Percentiles rank a stretch among this genome's conserved stretches.
Evolutionary conservation across 2,888 invertebrate species (phyloP).

Genomic region (Orthonychiurus folsomi): DNA sequence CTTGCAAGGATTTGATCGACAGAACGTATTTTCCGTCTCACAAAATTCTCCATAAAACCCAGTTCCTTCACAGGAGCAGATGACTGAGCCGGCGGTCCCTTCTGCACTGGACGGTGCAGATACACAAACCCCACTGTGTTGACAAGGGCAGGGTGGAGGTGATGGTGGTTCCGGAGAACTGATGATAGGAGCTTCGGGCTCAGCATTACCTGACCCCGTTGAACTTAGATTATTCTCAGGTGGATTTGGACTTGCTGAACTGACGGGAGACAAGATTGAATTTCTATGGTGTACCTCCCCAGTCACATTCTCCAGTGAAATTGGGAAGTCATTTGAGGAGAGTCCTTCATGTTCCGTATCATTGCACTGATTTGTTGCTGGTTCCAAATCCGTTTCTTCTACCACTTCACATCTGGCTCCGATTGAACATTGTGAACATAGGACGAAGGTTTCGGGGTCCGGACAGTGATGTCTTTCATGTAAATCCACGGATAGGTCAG

Average conservation of each 20-base stretch:
- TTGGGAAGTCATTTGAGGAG: background rate
- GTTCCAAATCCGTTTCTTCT: conserved; percentile 6
- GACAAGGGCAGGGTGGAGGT: conserved; percentile 6
- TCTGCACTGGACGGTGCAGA: background rate
- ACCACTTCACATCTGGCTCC: conserved; percentile 3
- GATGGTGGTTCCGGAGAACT: background rate
- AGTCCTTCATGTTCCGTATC: background rate
- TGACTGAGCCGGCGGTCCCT: background rate
- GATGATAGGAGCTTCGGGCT: background rate
- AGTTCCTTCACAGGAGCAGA: conserved; percentile 53
- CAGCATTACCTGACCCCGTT: background rate
- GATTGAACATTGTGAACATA: conserved; percentile 25
- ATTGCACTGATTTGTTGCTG: background rate
- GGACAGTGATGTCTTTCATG: conserved; percentile 25
- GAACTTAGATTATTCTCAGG: background rate
- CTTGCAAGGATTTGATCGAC: conserved; percentile 23
- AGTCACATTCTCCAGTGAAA: background rate
- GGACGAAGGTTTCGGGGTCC: conserved; percentile 26
- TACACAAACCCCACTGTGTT: conserved; percentile 13
- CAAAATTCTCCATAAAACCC: conserved; percentile 67
- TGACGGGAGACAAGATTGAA: background rate
- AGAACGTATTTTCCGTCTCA: conserved; percentile 46
- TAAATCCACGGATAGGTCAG: conserved; percentile 23
- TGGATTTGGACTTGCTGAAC: background rate
- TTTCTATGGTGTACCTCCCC: background rate